These are phyloP conservation scores for Bhutanitis thaidina DNA, from an alignment of 2,888 invertebrate species.

Conservation along the genomic window DNA sequence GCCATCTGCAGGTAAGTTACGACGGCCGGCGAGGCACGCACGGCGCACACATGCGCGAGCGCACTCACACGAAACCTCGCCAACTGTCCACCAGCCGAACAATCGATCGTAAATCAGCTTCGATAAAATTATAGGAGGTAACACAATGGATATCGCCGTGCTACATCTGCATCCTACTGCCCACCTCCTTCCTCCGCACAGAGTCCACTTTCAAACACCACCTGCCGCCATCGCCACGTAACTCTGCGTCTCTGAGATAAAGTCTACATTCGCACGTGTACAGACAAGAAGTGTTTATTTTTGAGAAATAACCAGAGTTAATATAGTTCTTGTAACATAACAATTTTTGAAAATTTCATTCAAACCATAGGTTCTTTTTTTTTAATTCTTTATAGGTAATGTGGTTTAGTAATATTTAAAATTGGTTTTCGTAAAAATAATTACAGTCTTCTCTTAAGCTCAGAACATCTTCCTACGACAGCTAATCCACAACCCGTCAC, in stretches of 20 bases:
- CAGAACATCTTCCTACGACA: too few relatives aligned
- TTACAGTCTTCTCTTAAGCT: too few relatives aligned
- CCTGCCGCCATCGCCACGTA: slow-evolving; percentile 44
- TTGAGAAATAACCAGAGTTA: slow-evolving; percentile 55
- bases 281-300: slow-evolving; percentile 77
- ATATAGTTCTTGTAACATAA: slow-evolving; percentile 47
- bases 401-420: too few relatives aligned
- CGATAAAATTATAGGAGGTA: slow-evolving; percentile 80
- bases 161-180: slow-evolving; percentile 63
- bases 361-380: too few relatives aligned
- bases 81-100: slow-evolving; percentile 74
- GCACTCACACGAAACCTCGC: slow-evolving; percentile 62
- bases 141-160: slow-evolving; percentile 69
- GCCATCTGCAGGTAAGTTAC: slow-evolving; percentile 70
- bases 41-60: slow-evolving; percentile 54
- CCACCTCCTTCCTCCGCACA: slow-evolving; percentile 60
- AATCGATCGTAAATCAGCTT: slow-evolving; percentile 80
- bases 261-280: slow-evolving; percentile 75
- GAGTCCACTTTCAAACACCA: slow-evolving; percentile 66
- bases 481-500: too few relatives aligned
- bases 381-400: too few relatives aligned
- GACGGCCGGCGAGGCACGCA: slow-evolving; percentile 37
- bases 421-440: too few relatives aligned
- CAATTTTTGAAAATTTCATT: too few relatives aligned
- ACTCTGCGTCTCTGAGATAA: slow-evolving; percentile 72